Conservation (phyloP, 2,888 invertebrate species). For the Caenorhabditis sp. region DNA sequence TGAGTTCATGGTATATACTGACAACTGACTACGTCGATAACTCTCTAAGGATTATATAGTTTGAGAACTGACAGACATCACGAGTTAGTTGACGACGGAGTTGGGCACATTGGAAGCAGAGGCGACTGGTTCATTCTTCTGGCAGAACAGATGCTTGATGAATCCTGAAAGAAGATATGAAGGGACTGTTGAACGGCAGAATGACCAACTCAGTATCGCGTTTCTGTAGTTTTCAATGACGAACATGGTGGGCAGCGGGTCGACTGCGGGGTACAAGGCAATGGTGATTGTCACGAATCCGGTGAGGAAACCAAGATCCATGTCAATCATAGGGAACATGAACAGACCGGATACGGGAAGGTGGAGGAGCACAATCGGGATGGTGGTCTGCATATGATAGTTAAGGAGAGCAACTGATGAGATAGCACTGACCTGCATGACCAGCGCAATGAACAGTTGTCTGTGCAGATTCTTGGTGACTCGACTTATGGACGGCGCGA, state of each 20-base stretch:
- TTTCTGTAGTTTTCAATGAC: constrained; percentile 44
- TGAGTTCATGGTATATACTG: neutral
- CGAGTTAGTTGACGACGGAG: neutral
- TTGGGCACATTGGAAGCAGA: neutral
- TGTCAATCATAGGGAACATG: constrained; percentile 37
- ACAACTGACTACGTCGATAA: neutral
- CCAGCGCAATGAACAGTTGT: constrained; percentile 43
- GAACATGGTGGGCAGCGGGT: constrained; percentile 30
- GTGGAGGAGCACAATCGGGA: constrained; percentile 50
- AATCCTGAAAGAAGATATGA: constrained; percentile 11
- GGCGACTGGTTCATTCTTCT: neutral
- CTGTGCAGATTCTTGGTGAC: constrained; percentile 40
- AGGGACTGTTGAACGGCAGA: no score
- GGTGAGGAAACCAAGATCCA: constrained; percentile 40
- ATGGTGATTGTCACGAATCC: constrained; percentile 51
- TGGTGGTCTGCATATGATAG: constrained; percentile 15
- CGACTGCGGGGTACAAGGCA: constrained; percentile 42
- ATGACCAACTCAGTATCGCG: constrained; percentile 20
- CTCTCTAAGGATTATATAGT: neutral
- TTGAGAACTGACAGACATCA: neutral
- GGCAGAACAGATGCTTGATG: neutral
- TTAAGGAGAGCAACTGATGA: neutral
- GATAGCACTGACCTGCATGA: constrained; percentile 18
- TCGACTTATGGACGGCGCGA: neutral
- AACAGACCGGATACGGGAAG: constrained; percentile 41